phyloP scores from a whole-genome alignment of 2,888 invertebrate species.

The Tinea semifulvella region DNA sequence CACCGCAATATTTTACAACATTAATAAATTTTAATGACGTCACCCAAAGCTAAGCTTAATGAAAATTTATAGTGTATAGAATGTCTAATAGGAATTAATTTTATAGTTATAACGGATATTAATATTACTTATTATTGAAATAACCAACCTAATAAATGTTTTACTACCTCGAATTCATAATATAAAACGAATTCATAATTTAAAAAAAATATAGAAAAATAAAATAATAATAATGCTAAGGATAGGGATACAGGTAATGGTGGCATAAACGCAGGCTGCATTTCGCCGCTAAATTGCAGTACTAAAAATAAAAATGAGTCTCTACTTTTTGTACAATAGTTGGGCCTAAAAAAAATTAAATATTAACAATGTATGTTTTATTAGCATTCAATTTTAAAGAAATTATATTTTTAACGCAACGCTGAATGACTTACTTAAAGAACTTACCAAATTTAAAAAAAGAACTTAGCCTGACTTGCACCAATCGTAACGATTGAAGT shows the following conservation, averaged over 20 bases:
- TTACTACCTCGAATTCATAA: background rate
- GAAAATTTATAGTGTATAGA: constrained; percentile 8
- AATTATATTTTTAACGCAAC: too few species aligned
- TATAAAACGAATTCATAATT: background rate
- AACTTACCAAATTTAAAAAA: too few species aligned
- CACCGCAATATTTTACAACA: constrained; percentile 10
- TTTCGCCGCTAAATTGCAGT: background rate
- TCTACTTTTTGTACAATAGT: too few species aligned
- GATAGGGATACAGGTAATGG: background rate
- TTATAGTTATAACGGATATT: background rate
- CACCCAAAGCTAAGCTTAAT: constrained; percentile 4
- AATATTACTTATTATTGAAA: background rate
- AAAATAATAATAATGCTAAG: background rate
- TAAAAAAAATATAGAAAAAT: background rate
- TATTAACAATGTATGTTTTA: too few species aligned
- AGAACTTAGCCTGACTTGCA: too few species aligned
- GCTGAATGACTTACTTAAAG: too few species aligned
- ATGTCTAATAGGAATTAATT: background rate
- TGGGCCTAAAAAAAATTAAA: too few species aligned
- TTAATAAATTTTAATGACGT: constrained; percentile 12
- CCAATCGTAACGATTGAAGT: too few species aligned
- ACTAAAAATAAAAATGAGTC: too few species aligned
- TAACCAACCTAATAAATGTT: background rate
- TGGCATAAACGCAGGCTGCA: background rate
- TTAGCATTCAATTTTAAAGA: too few species aligned